phyloP scores from a whole-genome alignment of 2,888 invertebrate species.

The Andrena flavipes region DNA sequence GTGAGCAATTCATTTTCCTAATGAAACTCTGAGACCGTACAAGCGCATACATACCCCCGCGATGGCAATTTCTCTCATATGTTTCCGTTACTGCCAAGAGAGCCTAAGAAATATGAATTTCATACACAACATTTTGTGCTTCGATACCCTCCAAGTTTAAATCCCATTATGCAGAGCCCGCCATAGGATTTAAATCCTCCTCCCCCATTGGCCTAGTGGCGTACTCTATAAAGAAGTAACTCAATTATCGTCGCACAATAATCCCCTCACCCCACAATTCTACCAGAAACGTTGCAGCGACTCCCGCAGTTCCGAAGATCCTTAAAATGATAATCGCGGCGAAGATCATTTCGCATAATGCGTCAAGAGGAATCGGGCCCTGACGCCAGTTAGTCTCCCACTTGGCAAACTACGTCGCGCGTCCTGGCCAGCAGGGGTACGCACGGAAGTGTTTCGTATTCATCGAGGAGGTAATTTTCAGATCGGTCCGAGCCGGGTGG shows the following conservation, averaged over 20 bases:
- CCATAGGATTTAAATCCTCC: too few relatives aligned
- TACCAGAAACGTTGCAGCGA: neutral
- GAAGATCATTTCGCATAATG: neutral
- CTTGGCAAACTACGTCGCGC: constrained; percentile 37
- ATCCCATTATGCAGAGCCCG: too few relatives aligned
- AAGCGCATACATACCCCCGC: too few relatives aligned
- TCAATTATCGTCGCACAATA: too few relatives aligned
- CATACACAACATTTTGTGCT: too few relatives aligned
- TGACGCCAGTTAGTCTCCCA: constrained; percentile 52
- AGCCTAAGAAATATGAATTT: too few relatives aligned
- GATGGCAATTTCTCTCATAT: too few relatives aligned
- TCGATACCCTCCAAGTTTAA: too few relatives aligned
- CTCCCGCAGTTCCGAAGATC: neutral
- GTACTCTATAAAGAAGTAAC: too few relatives aligned
- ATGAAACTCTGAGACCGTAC: too few relatives aligned
- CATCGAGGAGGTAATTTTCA: constrained; percentile 29
- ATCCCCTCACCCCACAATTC: neutral
- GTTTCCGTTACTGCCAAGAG: too few relatives aligned
- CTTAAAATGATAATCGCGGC: neutral
- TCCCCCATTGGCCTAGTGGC: too few relatives aligned
- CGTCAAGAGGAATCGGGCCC: constrained; percentile 15
- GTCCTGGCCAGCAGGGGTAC: neutral
- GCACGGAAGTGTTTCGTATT: constrained; percentile 29
- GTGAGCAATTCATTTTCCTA: constrained; percentile 1
- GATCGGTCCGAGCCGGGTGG: neutral